These are phyloP conservation scores for Octopus sinensis DNA, from an alignment of 1,140 invertebrate species.

Conservation along the genomic window DNA sequence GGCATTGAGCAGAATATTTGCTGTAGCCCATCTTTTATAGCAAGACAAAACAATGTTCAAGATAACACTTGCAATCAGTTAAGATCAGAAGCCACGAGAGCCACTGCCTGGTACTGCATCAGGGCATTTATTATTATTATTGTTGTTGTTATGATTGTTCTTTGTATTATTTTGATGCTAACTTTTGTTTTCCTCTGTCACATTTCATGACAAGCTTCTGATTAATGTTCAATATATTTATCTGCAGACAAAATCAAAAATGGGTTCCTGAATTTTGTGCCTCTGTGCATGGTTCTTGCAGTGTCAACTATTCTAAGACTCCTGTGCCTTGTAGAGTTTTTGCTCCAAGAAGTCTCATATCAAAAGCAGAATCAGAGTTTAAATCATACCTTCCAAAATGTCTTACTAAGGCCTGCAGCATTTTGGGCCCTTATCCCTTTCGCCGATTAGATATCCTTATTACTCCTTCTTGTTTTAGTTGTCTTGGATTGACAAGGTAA, in stretches of 20 bases:
- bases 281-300: slow-evolving; percentile 1
- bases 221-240: too few relatives aligned
- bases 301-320: slow-evolving; percentile 9
- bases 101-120: too few relatives aligned
- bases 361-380: slow-evolving; percentile 27
- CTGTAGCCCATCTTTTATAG: too few relatives aligned
- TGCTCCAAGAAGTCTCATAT: slow-evolving; percentile 28
- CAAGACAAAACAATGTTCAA: too few relatives aligned
- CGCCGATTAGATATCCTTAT: slow-evolving; percentile 56
- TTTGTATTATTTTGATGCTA: too few relatives aligned
- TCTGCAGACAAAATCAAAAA: background rate
- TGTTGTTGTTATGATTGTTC: too few relatives aligned
- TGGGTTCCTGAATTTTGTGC: background rate
- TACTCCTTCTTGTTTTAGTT: slow-evolving; percentile 55
- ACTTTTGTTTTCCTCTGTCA: too few relatives aligned
- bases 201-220: too few relatives aligned
- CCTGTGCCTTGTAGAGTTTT: slow-evolving; percentile 31
- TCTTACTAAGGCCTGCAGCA: slow-evolving; percentile 34
- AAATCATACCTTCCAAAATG: slow-evolving; percentile 37
- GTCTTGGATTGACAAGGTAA: slow-evolving; percentile 56
- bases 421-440: slow-evolving; percentile 56
- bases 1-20: too few relatives aligned
- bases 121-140: too few relatives aligned
- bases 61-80: too few relatives aligned
- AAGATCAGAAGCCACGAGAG: too few relatives aligned